Percentiles rank a stretch among this genome's conserved stretches.
Conservation (phyloP, 2,888 invertebrate genomes). For the Hypolimnas misippus region DNA sequence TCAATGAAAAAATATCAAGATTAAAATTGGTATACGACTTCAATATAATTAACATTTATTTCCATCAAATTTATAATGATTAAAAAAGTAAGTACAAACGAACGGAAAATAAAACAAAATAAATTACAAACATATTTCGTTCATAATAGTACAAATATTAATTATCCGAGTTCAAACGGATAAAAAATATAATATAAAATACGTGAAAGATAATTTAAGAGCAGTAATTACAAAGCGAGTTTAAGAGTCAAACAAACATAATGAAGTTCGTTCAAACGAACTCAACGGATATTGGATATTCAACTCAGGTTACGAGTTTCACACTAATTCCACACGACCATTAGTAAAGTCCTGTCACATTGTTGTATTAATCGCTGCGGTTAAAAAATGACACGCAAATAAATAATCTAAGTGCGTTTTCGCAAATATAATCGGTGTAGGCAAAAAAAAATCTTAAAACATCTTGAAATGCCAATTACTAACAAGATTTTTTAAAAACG, state of each 20-base stretch:
- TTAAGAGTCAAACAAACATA: constrained; percentile 69
- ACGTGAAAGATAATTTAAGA: constrained; percentile 24
- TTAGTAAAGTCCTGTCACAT: constrained; percentile 43
- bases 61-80: too few species aligned
- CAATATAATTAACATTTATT: too few species aligned
- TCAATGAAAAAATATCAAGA: too few species aligned
- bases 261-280: constrained; percentile 63
- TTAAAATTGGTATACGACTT: too few species aligned
- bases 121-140: background rate
- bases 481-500: too few species aligned
- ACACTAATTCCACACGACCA: constrained; percentile 62
- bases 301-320: constrained; percentile 61
- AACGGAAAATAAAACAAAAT: too few species aligned
- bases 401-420: background rate
- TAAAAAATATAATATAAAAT: constrained; percentile 18
- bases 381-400: background rate
- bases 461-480: too few species aligned
- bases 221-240: constrained; percentile 54
- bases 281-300: constrained; percentile 76
- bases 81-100: too few species aligned
- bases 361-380: constrained; percentile 9
- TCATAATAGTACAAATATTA: constrained; percentile 13
- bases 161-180: background rate
- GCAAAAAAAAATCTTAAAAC: too few species aligned
- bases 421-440: too few species aligned